Evolutionary conservation across 2,113 vertebrate species (phyloP).

Genomic region (mouse (Mus musculus)): GRCm39 chr15:30173501-30174000

Average conservation of each 20-base stretch:
- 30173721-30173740: conserved; percentile 79
- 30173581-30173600: conserved; percentile 79
- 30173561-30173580: conserved; percentile 36
- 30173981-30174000: conserved; percentile 77
- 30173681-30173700: conserved; percentile 75
- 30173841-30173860: conserved; percentile 72
- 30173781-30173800: conserved; percentile 49
- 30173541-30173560: conserved; percentile 70
- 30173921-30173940: conserved; percentile 74
- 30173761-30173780: conserved; percentile 77
- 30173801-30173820: conserved; percentile 14
- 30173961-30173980: conserved; percentile 56
- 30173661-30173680: conserved; percentile 70
- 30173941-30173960: conserved; percentile 70
- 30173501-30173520: conserved; percentile 17
- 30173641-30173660: conserved; percentile 80
- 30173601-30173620: conserved; percentile 83
- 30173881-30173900: conserved; percentile 67
- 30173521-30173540: conserved; percentile 62
- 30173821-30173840: conserved; percentile 59
- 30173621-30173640: conserved; percentile 71
- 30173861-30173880: conserved; percentile 49
- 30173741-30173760: conserved; percentile 68
- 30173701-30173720: conserved; percentile 67
- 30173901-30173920: conserved; percentile 64